Percentiles rank a stretch among this genome's conserved stretches.
These are phyloP conservation scores for Propithecus coquereli DNA, from an alignment of 2,113 vertebrate genomes.

Conservation along the genomic window DNA sequence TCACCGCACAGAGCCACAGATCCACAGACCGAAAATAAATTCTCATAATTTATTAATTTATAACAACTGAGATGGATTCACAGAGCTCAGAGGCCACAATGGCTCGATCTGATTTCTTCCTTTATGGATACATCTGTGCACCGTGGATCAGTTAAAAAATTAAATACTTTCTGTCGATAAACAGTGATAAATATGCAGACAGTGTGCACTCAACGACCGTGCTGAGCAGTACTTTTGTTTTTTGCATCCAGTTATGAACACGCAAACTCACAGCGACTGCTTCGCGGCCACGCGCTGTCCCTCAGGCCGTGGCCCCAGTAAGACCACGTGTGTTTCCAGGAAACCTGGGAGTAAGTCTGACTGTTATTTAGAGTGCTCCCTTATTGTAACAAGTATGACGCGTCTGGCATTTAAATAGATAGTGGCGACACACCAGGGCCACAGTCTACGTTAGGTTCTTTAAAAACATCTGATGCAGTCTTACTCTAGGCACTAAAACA, in stretches of 20 bases:
- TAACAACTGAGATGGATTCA: slow-evolving; percentile 33
- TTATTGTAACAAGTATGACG: neutral
- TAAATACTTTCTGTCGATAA: slow-evolving; percentile 7
- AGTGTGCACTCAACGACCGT: neutral
- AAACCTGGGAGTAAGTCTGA: neutral
- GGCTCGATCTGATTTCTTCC: slow-evolving; percentile 2
- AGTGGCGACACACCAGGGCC: neutral
- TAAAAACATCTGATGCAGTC: neutral
- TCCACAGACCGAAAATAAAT: neutral
- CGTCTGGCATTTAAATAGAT: neutral
- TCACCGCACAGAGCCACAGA: neutral
- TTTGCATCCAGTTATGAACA: slow-evolving; percentile 32
- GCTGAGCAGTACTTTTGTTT: neutral
- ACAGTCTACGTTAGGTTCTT: neutral
- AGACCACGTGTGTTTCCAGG: neutral
- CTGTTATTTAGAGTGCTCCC: neutral
- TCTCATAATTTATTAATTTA: neutral
- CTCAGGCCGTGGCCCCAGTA: neutral
- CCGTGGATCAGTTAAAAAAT: slow-evolving; percentile 14
- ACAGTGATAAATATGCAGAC: slow-evolving; percentile 30
- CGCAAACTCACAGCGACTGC: neutral
- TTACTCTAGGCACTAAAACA: slow-evolving; percentile 42
- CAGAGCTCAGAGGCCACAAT: slow-evolving; percentile 1
- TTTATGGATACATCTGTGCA: slow-evolving; percentile 52
- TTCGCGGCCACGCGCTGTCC: neutral